Conservation (phyloP, 1,140 invertebrate species). For the Leptinotarsa texana region DNA sequence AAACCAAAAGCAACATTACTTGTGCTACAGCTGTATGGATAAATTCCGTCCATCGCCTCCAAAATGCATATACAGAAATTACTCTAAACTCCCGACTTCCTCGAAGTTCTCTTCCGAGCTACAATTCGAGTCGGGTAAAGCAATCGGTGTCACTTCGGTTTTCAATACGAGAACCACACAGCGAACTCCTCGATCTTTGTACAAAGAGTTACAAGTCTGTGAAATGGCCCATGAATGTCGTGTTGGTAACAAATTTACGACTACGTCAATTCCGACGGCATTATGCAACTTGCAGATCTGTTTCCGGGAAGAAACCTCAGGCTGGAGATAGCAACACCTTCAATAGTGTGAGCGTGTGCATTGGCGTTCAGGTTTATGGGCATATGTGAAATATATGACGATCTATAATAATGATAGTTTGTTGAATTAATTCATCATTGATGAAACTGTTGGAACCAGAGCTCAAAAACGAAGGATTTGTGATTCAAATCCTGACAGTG, state of each 20-base stretch:
- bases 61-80: too few relatives aligned
- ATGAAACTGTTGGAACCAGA: too few relatives aligned
- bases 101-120: too few relatives aligned
- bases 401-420: too few relatives aligned
- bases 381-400: too few relatives aligned
- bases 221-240: not conserved
- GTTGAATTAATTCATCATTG: too few relatives aligned
- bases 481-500: too few relatives aligned
- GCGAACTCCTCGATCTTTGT: not conserved
- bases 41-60: too few relatives aligned
- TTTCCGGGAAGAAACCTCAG: not conserved
- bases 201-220: conserved; percentile 1
- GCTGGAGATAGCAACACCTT: not conserved
- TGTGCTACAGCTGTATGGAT: too few relatives aligned
- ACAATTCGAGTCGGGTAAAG: not conserved
- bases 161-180: not conserved
- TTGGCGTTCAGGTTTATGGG: not conserved
- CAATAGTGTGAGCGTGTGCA: not conserved
- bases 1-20: too few relatives aligned
- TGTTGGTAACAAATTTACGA: not conserved
- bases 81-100: too few relatives aligned
- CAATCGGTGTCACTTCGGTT: not conserved
- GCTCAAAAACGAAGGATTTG: too few relatives aligned
- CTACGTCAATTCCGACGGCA: not conserved
- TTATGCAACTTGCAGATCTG: not conserved